Percentiles rank a stretch among this genome's conserved stretches.
Conservation (phyloP, 1,140 invertebrate species). For the Anoplolepis gracilipes region DNA sequence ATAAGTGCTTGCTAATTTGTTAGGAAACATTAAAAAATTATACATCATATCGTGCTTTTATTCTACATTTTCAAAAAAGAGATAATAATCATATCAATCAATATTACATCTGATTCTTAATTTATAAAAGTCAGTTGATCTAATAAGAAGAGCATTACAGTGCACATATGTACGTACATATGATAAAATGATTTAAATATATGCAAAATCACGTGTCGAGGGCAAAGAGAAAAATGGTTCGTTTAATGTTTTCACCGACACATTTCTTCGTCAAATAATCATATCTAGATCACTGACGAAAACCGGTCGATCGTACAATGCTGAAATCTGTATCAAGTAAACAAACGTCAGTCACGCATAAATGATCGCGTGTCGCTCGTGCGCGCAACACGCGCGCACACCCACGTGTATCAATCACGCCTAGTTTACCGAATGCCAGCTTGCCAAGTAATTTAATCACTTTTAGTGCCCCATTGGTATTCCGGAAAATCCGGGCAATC, state of each 20-base stretch:
- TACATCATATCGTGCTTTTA: too few species aligned
- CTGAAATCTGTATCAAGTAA: conserved; percentile 67
- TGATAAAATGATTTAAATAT: neutral
- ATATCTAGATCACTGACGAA: conserved; percentile 10
- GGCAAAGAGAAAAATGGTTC: neutral
- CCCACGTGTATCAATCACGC: conserved; percentile 69
- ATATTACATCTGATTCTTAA: neutral
- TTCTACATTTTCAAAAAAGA: too few species aligned
- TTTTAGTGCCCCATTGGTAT: conserved; percentile 72
- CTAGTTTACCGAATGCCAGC: conserved; percentile 69
- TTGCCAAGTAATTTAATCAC: conserved; percentile 76
- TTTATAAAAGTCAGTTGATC: neutral
- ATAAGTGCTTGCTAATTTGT: too few species aligned
- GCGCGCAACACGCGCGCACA: conserved; percentile 56
- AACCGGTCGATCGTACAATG: conserved; percentile 23
- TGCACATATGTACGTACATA: neutral
- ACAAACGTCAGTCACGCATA: conserved; percentile 72
- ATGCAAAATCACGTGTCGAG: neutral
- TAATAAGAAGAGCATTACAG: neutral
- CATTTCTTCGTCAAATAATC: neutral
- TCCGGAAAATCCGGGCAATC: conserved; percentile 69
- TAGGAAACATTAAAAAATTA: too few species aligned
- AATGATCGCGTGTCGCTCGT: conserved; percentile 63
- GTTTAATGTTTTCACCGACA: conserved; percentile 24
- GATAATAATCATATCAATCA: neutral